phyloP scores from a whole-genome alignment of 1,140 invertebrate genomes.

The Meloidogyne chitwoodi region DNA sequence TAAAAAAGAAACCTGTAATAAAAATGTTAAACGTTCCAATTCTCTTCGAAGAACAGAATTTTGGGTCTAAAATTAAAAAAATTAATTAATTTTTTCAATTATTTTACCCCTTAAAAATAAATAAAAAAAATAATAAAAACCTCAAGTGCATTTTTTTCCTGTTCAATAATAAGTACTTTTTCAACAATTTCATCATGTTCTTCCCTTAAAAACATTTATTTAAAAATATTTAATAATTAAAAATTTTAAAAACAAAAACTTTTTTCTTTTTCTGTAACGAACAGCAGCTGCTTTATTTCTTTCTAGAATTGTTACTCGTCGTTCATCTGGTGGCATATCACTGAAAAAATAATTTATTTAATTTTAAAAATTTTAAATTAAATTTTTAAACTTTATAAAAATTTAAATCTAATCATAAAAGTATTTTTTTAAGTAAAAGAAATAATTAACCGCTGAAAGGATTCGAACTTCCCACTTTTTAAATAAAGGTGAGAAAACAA shows the following conservation, averaged over 20 bases:
- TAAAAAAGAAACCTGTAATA: conserved; percentile 26
- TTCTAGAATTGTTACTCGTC: conserved; percentile 43
- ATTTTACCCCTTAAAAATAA: too few species aligned
- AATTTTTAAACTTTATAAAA: too few species aligned
- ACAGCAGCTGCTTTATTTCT: conserved; percentile 48
- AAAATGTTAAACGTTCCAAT: conserved; percentile 39
- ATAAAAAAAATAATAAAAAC: neutral
- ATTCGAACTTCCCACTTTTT: too few species aligned
- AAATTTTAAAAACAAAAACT: conserved; percentile 21
- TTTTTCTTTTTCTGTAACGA: conserved; percentile 48
- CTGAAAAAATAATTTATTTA: neutral
- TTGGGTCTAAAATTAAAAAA: conserved; percentile 39
- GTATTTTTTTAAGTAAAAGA: too few species aligned
- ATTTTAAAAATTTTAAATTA: neutral
- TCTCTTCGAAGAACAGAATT: conserved; percentile 45
- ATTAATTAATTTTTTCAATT: too few species aligned
- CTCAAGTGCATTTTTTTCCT: conserved; percentile 35
- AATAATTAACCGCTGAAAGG: too few species aligned
- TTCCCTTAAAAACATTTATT: conserved; percentile 8
- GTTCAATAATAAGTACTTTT: conserved; percentile 36
- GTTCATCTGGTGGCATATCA: conserved; percentile 48
- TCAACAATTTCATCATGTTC: conserved; percentile 46
- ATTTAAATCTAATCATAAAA: too few species aligned
- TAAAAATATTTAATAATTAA: neutral
- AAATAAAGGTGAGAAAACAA: too few species aligned